phyloP scores from a whole-genome alignment of 2,797 vertebrate species.

The Notoglanidium macrostoma region DNA sequence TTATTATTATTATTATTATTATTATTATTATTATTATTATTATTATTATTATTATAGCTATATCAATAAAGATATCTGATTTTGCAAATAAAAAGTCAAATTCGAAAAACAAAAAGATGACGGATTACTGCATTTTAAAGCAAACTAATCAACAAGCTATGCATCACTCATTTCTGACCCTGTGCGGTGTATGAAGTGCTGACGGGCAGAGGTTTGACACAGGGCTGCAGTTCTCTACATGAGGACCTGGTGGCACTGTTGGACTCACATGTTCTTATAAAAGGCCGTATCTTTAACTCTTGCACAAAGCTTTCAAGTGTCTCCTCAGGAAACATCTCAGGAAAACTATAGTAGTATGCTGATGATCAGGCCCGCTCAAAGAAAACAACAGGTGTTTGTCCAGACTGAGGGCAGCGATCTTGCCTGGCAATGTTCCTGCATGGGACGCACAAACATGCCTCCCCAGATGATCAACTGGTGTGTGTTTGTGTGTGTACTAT shows the following conservation, averaged over 20 bases:
- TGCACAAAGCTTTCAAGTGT: slow-evolving; percentile 38
- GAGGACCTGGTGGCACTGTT: slow-evolving; percentile 77
- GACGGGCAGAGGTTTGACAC: not conserved
- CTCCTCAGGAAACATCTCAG: slow-evolving; percentile 47
- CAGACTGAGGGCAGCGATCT: slow-evolving; percentile 42
- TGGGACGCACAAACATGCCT: slow-evolving; percentile 40
- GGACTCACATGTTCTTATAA: slow-evolving; percentile 59
- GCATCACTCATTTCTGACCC: not conserved
- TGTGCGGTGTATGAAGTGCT: not conserved
- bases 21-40: slow-evolving; percentile 6
- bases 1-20: not conserved
- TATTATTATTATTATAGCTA: no score
- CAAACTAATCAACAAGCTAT: not conserved
- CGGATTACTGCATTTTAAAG: not conserved
- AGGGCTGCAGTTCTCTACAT: slow-evolving; percentile 51
- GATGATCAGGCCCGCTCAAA: slow-evolving; percentile 40
- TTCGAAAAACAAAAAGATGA: no score
- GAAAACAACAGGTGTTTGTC: slow-evolving; percentile 51
- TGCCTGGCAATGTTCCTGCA: slow-evolving; percentile 17
- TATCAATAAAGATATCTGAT: not conserved
- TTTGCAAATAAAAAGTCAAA: not conserved
- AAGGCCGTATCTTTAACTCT: slow-evolving; percentile 39
- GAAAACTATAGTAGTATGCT: slow-evolving; percentile 47
- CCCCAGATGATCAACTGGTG: not conserved
- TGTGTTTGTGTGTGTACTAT: not conserved